Evolutionary conservation across 2,113 vertebrate species (phyloP).

Genomic region (Rhineura floridana): DNA sequence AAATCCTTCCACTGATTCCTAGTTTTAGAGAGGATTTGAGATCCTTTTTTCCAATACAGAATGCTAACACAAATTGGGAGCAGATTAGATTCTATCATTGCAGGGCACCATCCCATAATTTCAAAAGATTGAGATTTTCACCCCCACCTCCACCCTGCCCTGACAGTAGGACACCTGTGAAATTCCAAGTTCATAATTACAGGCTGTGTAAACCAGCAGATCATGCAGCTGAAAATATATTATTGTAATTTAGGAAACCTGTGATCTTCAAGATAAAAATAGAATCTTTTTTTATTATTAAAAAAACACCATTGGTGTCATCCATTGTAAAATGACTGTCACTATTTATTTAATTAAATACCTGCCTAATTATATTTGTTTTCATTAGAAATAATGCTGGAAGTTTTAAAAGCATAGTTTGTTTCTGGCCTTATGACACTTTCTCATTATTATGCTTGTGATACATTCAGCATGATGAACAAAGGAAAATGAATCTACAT

Average conservation of each 20-base stretch:
- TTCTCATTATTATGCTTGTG: neutral
- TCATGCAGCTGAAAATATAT: conserved; percentile 57
- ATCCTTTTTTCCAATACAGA: conserved; percentile 69
- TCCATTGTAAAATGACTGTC: conserved; percentile 55
- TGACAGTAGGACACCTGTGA: conserved; percentile 61
- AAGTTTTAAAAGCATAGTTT: conserved; percentile 47
- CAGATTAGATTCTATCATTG: conserved; percentile 76
- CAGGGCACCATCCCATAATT: conserved; percentile 73
- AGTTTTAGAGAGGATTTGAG: conserved; percentile 75
- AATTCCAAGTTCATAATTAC: conserved; percentile 67
- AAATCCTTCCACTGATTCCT: conserved; percentile 75
- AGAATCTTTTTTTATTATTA: neutral
- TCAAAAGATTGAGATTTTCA: conserved; percentile 70
- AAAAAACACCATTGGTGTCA: conserved; percentile 36
- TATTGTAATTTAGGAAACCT: conserved; percentile 48
- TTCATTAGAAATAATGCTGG: conserved; percentile 33
- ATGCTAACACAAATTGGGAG: conserved; percentile 79
- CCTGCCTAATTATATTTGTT: conserved; percentile 45
- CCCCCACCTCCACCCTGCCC: conserved; percentile 2
- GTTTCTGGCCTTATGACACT: conserved; percentile 32
- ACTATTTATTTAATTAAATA: conserved; percentile 51
- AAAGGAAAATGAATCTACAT: conserved; percentile 31
- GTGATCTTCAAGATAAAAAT: conserved; percentile 61
- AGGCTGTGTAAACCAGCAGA: conserved; percentile 55
- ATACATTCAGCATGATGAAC: conserved; percentile 28